Conservation (phyloP, 2,113 vertebrate species). For the Tachycineta bicolor region DNA sequence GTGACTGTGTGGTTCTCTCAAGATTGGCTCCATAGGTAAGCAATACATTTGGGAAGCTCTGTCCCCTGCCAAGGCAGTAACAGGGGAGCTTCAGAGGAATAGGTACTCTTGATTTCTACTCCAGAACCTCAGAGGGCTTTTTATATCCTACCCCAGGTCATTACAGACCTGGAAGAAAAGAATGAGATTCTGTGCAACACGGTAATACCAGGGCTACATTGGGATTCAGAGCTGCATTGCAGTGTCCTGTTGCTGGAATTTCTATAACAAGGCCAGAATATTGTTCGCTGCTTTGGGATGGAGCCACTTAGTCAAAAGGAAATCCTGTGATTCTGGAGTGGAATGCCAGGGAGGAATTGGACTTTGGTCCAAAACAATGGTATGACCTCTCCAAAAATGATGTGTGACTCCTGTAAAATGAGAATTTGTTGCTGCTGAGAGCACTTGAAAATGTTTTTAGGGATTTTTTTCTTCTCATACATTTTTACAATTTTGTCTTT, state of each 20-base stretch:
- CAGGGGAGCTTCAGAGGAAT: not conserved
- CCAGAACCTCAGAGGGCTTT: not conserved
- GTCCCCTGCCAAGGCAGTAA: not conserved
- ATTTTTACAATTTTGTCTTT: not conserved
- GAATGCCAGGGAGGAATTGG: not conserved
- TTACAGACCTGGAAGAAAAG: not conserved
- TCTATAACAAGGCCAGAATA: not conserved
- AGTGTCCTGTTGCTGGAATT: not conserved
- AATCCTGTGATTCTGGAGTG: not conserved
- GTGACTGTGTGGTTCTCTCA: not conserved
- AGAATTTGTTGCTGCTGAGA: not conserved
- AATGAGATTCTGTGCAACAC: not conserved
- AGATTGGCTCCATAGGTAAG: not conserved
- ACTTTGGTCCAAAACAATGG: not conserved
- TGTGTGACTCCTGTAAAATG: not conserved
- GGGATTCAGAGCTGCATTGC: not conserved
- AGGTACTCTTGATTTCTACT: not conserved
- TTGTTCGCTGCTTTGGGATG: not conserved
- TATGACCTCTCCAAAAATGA: not conserved
- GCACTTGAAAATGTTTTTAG: not conserved
- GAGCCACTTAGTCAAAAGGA: not conserved
- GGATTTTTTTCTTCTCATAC: not conserved
- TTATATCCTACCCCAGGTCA: accelerated
- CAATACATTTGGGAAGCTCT: not conserved
- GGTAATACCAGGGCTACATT: not conserved